A percentile compares a stretch with the other conserved stretches of the same genome.
phyloP scores from a whole-genome alignment of 2,113 vertebrate species.

The Casuarius casuarius region DNA sequence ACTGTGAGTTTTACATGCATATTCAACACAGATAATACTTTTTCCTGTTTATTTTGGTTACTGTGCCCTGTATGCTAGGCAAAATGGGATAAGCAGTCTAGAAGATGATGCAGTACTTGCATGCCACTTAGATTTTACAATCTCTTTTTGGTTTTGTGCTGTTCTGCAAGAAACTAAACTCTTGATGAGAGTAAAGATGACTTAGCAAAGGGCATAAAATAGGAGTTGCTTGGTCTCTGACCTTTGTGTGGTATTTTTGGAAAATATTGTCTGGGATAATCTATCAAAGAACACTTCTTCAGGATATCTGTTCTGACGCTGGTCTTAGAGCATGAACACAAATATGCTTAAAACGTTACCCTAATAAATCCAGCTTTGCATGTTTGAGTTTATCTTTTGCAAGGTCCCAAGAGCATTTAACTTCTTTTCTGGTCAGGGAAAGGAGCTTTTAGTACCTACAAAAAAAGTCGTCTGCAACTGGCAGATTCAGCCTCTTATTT shows the following conservation, averaged over 20 bases:
- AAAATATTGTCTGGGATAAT: neutral
- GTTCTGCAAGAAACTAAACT: neutral
- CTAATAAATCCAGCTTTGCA: neutral
- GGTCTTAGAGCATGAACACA: neutral
- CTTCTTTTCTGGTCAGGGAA: neutral
- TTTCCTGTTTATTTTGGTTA: neutral
- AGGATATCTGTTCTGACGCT: neutral
- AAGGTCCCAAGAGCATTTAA: neutral
- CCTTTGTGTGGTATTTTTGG: neutral
- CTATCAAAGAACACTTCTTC: neutral
- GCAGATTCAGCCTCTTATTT: neutral
- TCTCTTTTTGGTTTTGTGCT: neutral
- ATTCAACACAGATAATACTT: neutral
- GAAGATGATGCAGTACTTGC: neutral
- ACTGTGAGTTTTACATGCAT: neutral
- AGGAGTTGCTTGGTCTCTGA: neutral
- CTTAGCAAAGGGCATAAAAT: neutral
- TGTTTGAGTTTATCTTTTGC: neutral
- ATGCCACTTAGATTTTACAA: neutral
- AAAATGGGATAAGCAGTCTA: neutral
- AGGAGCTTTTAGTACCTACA: neutral
- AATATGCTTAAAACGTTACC: neutral
- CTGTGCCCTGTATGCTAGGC: neutral
- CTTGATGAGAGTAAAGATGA: neutral
- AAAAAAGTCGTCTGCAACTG: neutral